Evolutionary conservation across 1,140 invertebrate genomes (phyloP), one percentile per base, ranked within the genome.

Genomic region (Hylaeus volcanicus): DNA sequence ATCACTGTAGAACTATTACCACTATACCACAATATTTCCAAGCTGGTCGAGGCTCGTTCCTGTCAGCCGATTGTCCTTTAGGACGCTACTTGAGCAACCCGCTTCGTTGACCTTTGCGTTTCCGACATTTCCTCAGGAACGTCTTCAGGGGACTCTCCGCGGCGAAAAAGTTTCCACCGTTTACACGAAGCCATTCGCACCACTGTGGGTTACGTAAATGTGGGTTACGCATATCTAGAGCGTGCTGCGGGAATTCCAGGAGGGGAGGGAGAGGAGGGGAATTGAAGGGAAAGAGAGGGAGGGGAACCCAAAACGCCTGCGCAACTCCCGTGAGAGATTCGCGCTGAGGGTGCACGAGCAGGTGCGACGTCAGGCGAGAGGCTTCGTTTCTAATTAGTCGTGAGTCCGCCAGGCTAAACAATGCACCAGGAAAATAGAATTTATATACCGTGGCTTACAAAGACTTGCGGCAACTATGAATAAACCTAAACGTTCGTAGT

Each of bases 291-390:
- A n/a, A 61, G 14, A 60, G 51, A 14, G 55, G 41, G 3, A 48
- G 41, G 3, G 3, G 15, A 6, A 8, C 9, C 39, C 45, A 0
- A 39, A 53, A 43, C 37, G 43, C 72, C 61, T 55, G 70, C 60
- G 78, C 79, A 86, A 81, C 60, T 81, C 45, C 9, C 71, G 60
- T 86, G 82, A 82, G 78, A 86, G 70, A 81, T 86, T 78, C 64
- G 74, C 56, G 9, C 37, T 6, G 39, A 15, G 9, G 74, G 68
- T 14, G 41, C 64, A 43, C 53, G 69, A 55, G 58, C 65, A 60
- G 56, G n/a, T 61, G 58, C 66, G 43, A 12, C 68, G 37, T 51
- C 45, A 41, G 56, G 48, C 12, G 66, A 75, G 63, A 76, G 55
- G 74, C 12, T 37, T 26, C 43, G 9, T 68, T 43, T 39, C 51